phyloP scores from a whole-genome alignment of 2,888 invertebrate genomes.

The Chloroclysta siterata region DNA sequence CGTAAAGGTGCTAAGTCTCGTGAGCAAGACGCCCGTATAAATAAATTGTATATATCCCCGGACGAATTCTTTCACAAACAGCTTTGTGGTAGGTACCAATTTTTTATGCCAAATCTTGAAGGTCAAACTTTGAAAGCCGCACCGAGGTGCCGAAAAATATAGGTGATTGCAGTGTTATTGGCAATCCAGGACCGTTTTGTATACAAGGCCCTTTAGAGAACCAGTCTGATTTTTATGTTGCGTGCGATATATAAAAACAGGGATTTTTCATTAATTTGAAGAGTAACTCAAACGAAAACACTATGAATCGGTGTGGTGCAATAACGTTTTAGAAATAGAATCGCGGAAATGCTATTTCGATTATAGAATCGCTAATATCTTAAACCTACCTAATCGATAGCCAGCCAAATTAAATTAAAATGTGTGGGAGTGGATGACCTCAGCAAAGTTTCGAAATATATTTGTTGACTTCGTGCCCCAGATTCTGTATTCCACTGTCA shows the following conservation, averaged over 20 bases:
- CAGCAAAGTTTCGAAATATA: no score
- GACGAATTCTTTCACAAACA: neutral
- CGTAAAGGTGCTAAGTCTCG: no score
- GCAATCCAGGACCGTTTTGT: neutral
- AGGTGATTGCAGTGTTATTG: neutral
- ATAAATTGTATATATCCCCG: neutral
- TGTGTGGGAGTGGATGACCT: no score
- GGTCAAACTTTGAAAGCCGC: neutral
- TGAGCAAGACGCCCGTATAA: neutral
- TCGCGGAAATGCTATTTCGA: neutral
- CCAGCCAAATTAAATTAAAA: no score
- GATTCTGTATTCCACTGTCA: no score
- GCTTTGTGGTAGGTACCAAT: no score
- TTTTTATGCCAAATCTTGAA: neutral
- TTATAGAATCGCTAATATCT: neutral
- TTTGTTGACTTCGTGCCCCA: no score
- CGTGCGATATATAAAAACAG: neutral
- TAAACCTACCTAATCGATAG: no score
- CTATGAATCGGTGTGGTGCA: neutral
- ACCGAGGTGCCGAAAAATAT: neutral
- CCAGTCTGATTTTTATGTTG: neutral
- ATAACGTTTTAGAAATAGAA: neutral
- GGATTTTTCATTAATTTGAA: neutral
- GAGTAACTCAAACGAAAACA: neutral
- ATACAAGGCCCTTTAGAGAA: constrained; percentile 1